These are phyloP conservation scores for Zosterops japonicus DNA, from an alignment of 2,113 vertebrate species.

Conservation along the genomic window DNA sequence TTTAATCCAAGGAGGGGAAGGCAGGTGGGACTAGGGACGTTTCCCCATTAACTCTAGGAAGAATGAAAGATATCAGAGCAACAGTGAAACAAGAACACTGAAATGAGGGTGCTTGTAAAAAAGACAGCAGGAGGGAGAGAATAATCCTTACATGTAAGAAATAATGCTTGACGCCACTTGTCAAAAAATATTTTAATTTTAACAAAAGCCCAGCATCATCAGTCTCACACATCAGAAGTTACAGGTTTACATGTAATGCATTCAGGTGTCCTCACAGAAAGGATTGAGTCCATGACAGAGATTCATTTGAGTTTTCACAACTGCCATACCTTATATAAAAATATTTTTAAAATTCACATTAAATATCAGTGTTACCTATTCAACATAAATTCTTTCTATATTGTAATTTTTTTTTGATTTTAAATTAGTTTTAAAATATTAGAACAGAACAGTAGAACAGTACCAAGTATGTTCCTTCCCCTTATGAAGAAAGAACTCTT, in stretches of 20 bases:
- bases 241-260: not conserved
- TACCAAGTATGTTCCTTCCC: not conserved
- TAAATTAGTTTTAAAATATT: not conserved
- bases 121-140: not conserved
- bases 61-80: not conserved
- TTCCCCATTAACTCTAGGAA: not conserved
- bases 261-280: not conserved
- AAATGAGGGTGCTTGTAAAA: not conserved
- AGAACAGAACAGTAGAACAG: not conserved
- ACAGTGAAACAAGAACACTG: not conserved
- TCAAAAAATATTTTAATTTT: constrained; percentile 61
- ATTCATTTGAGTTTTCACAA: not conserved
- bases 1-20: not conserved
- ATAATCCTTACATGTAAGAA: not conserved
- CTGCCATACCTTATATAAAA: not conserved
- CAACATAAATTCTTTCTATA: not conserved
- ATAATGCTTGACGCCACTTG: not conserved
- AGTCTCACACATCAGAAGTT: not conserved
- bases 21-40: not conserved
- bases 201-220: not conserved
- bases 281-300: not conserved
- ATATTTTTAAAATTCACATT: not conserved
- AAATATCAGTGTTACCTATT: not conserved
- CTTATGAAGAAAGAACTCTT: not conserved
- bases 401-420: not conserved